Percentiles rank a stretch among this genome's conserved stretches.
phyloP scores from a whole-genome alignment of 2,888 invertebrate species.

The Andrena hattorfiana region DNA sequence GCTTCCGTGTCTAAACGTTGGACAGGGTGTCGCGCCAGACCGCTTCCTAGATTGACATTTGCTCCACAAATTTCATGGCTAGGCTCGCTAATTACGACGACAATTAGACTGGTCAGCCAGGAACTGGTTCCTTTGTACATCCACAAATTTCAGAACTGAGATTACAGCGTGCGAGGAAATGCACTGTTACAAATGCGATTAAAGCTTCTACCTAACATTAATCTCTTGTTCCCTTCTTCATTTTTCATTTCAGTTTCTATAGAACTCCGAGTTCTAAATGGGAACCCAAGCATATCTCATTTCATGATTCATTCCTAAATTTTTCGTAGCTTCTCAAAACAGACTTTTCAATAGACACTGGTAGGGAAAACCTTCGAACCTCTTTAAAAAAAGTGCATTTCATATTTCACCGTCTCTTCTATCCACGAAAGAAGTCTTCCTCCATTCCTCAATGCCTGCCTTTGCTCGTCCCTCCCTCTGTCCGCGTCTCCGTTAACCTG shows the following conservation, averaged over 20 bases:
- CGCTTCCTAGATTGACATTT: conserved; percentile 32
- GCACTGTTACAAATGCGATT: neutral
- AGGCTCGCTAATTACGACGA: conserved; percentile 28
- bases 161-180: neutral
- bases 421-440: neutral
- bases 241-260: neutral
- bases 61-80: conserved; percentile 22
- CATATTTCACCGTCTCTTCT: conserved; percentile 3
- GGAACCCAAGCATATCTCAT: neutral
- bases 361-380: neutral
- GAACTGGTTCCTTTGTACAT: conserved; percentile 4
- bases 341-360: neutral
- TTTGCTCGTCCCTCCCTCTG: neutral
- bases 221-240: neutral
- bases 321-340: neutral
- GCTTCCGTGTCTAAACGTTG: conserved; percentile 27
- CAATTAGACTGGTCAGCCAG: conserved; percentile 19
- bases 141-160: conserved; percentile 14
- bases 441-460: conserved; percentile 2
- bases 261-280: neutral
- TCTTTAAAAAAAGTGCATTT: neutral
- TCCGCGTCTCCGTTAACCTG: conserved; percentile 13
- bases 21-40: conserved; percentile 1
- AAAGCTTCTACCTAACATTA: neutral
- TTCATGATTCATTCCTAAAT: neutral